phyloP scores from a whole-genome alignment of 1,140 invertebrate genomes.

The Liolophura sinensis region DNA sequence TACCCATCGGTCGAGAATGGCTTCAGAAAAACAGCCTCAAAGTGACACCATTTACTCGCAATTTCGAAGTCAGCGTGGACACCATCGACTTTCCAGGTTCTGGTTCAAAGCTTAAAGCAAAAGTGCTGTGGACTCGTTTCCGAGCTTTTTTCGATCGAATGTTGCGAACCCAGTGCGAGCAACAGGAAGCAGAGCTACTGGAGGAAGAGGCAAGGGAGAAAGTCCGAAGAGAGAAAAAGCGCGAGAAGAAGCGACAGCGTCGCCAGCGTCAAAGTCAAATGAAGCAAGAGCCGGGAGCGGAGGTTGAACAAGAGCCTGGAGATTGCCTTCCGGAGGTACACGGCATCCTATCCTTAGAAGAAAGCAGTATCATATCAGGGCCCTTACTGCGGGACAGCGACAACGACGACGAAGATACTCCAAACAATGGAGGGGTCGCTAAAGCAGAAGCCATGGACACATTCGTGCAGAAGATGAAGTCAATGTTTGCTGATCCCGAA shows the following conservation, averaged over 20 bases:
- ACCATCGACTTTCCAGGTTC: too few species aligned
- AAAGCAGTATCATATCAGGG: background rate
- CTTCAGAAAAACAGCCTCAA: too few species aligned
- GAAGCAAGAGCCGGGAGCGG: slow-evolving; percentile 4
- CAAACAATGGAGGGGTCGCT: background rate
- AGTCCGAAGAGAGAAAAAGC: slow-evolving; percentile 24
- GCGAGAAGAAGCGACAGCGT: slow-evolving; percentile 31
- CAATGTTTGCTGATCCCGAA: slow-evolving; percentile 2
- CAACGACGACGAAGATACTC: background rate
- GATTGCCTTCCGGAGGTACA: background rate
- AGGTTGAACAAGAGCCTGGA: background rate
- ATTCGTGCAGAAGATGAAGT: background rate
- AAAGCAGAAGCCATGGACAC: background rate
- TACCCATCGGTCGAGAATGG: too few species aligned
- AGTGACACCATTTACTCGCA: too few species aligned
- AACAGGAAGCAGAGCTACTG: slow-evolving; percentile 28
- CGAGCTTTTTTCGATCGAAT: slow-evolving; percentile 21
- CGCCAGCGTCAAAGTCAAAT: slow-evolving; percentile 21
- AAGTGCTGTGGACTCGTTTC: slow-evolving; percentile 21
- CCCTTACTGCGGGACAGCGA: background rate
- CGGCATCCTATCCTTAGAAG: background rate
- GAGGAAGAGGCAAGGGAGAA: slow-evolving; percentile 31
- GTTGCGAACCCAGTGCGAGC: slow-evolving; percentile 17
- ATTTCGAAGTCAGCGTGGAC: too few species aligned
- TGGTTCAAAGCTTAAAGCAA: too few species aligned